A percentile compares a stretch with the other conserved stretches of the same genome.
Evolutionary conservation across 1,140 invertebrate species (phyloP).

Genomic region (Caenorhabditis remanei): DNA sequence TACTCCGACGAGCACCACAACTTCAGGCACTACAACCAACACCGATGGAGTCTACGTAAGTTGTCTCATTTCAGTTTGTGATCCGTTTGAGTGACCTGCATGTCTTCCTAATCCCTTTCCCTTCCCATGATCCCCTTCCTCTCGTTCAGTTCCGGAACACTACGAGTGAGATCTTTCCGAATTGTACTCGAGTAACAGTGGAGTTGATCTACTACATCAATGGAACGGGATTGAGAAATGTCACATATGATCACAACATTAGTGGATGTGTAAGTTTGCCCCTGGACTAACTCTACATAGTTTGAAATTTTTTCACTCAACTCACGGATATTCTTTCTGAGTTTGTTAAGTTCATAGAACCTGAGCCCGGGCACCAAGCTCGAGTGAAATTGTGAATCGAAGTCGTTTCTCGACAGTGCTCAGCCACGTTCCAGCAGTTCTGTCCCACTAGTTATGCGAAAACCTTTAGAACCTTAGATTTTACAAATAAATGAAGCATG

Average conservation of each 20-base stretch:
- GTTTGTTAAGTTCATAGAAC: no score
- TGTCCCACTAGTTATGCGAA: no score
- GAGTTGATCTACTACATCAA: not conserved
- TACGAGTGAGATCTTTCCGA: not conserved
- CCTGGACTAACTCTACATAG: no score
- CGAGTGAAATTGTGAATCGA: no score
- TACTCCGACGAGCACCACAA: not conserved
- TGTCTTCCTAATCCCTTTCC: not conserved
- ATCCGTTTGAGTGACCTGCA: not conserved
- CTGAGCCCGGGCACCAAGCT: no score
- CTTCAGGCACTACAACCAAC: not conserved
- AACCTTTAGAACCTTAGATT: no score
- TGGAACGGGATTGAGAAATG: not conserved
- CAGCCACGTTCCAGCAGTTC: no score
- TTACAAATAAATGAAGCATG: no score
- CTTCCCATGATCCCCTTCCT: not conserved
- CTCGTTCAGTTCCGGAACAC: not conserved
- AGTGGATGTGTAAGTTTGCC: conserved; percentile 4
- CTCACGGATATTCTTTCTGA: no score
- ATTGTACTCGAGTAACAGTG: not conserved
- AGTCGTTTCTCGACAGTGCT: no score
- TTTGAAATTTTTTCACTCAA: no score
- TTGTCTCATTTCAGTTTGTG: not conserved
- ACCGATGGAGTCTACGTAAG: conserved; percentile 13
- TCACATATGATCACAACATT: not conserved